Base-by-base conservation (phyloP, 2,888 invertebrate genomes). In the Ctenicera cuprea region DNA sequence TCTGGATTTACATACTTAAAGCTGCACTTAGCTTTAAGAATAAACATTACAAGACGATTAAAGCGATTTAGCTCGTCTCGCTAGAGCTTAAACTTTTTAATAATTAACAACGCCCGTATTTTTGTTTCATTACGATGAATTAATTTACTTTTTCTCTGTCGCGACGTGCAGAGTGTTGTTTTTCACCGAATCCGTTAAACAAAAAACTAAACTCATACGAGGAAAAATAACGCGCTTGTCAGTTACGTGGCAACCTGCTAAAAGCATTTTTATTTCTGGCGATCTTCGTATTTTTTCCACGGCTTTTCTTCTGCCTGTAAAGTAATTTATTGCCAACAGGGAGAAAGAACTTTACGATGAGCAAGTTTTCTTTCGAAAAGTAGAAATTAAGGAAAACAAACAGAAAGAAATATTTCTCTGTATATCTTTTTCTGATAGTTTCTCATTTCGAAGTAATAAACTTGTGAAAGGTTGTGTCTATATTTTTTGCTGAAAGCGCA, bases 301-400 rank as follows among this genome's bases (percentile, higher is more conserved):
- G 70, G 52, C 43, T 63, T 70, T 68, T 62, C 62, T 63, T 63
- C 62, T 62, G 63, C 62, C 50, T 70, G 52, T 70, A 70, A 70
- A 63, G 70, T 70, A 70, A 70, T 70, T 70, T 70, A 70, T 70
- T 62, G 63, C 63, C 70, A 50, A 69, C 50, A 50, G 69, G 61
- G 69, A 69, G 48, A 69, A 62, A 45, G 50, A 69, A 69, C 67
- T 67, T 67, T 57, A 67, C 59, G 67, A 67, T 67, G 67, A 57
- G 57, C 67, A 67, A 67, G 67, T 67, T 69, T 69, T 69, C 69
- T 50, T 69, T 62, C 14, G 61, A 69, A 67, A 62, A 41, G 62
- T 62, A 45, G 62, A 62, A 62, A 62, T 62, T 62, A 62, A 62
- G 62, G 59, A 62, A 45, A 62, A 62, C 45, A 62, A 62, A 62